Conservation (phyloP, 2,888 invertebrate genomes). For the Tenthredo livida region DNA sequence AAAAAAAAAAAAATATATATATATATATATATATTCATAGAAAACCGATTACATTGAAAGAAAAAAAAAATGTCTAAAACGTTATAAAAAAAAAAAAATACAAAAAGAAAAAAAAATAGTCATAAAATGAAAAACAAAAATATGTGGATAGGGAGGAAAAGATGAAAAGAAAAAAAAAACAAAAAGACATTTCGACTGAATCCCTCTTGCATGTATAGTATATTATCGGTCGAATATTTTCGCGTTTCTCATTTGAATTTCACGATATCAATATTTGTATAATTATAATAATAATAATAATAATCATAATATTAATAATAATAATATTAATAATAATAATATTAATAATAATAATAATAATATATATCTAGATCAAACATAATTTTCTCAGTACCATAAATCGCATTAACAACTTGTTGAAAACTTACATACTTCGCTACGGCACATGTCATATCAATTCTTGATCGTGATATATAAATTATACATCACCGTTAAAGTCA, state of each 20-base stretch:
- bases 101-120: not conserved
- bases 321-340: not conserved
- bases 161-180: not conserved
- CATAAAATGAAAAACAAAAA: not conserved
- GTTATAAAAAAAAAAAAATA: not conserved
- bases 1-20: not conserved
- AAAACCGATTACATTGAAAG: too few species aligned
- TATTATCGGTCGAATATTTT: constrained; percentile 21
- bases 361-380: constrained; percentile 43
- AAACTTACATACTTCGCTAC: constrained; percentile 31
- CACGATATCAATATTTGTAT: constrained; percentile 30
- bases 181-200: not conserved
- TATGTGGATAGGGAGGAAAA: not conserved
- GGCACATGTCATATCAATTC: constrained; percentile 23
- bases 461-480: constrained; percentile 11
- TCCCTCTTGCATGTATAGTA: constrained; percentile 19
- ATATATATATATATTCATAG: too few species aligned
- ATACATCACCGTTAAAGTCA: constrained; percentile 52
- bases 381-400: constrained; percentile 42
- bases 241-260: constrained; percentile 42
- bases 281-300: constrained; percentile 3
- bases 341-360: not conserved
- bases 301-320: not conserved
- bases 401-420: constrained; percentile 47
- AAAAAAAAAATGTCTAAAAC: not conserved